Base-by-base conservation (phyloP, 2,113 vertebrate genomes). In the Crotalus viridis region DNA sequence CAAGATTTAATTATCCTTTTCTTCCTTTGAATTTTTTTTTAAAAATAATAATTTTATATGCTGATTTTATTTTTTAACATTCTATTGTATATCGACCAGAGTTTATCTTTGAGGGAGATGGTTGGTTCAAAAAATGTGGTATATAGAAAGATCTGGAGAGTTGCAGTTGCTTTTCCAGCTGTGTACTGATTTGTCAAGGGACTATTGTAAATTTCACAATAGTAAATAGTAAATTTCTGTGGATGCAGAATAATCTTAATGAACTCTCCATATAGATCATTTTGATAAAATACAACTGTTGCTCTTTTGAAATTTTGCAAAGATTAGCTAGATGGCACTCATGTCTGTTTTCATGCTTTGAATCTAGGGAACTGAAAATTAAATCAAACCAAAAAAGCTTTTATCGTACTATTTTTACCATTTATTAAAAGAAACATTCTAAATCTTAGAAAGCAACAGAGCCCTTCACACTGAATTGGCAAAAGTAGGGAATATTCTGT, bases 401-500 rank as follows among this genome's bases (percentile, higher is more conserved):
- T 52, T 87, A 52, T 52, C 28, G 15, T 39, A 39, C 69, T 39
- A 39, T 17, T 81, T 81, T 39, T 39, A 17, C 51, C 5, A 87
- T 87, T 52, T 52, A 52, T 87, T 0, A 6, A 26, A 28, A 28
- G 52, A 54, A 46, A 5, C 43, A 87, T 52, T 87, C 24, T 28
- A 81, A 39, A 39, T 39, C 74, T 61, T 69, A 7, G 88, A 91
- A 48, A 0, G 12, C 90, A 93, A 90, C 91, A 95, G 81, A 95
- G 92, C 89, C 95, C 92, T 51, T 91, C 0, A 0, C 0, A 0
- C 0, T 0, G 81, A 90, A 94, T 85, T 89, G 94, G 85, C 74
- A 93, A 92, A 92, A 96, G 88, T 86, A 93, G 28, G 69, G 93
- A 88, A 69, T 43, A 21, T 74, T 81, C 21, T 55, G 12, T 56